Base-by-base conservation (phyloP, 2,113 vertebrate species). In the Atlantisia rogersi region DNA sequence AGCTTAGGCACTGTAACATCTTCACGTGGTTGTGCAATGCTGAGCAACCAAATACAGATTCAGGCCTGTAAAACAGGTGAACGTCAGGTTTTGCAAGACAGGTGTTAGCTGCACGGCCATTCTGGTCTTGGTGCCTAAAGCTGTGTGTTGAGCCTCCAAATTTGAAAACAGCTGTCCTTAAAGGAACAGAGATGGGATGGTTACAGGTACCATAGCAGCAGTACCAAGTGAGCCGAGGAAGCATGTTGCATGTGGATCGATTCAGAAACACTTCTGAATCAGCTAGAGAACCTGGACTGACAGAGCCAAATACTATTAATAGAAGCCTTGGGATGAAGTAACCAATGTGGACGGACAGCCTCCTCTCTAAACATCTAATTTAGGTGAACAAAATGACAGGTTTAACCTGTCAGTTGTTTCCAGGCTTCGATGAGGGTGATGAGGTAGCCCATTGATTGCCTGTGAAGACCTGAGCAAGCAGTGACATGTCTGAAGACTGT, bases 391-490 rank as follows among this genome's bases (percentile, higher is more conserved):
- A 64, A 96, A 93, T 96, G 60, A 80, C 59, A 83, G 85, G 85
- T 93, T 95, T 85, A 46, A 55, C 93, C 82, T 83, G 83, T 60
- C 90, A 93, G 76, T 93, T 95, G 82, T 88, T 90, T 88, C 63
- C 55, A 82, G 70, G n/a, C 73, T 90, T 82, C 71, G 62, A 18
- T 75, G 65, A 71, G 60, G 25, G 37, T 31, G 53, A 19, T 82
- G 91, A 90, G 92, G 78, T 93, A 79, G 46, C 79, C 75, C 58
- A 46, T 11, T 59, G 94, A 17, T 73, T 76, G 67, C 19, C 21
- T 74, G 26, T 14, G 63, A 73, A 50, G 86, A 52, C 40, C 55
- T 62, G 92, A 90, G 79, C 78, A 74, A 70, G 79, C 65, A 85
- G 60, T 39, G 48, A 32, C 55, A 8, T 12, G 68, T 60, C 71